Percentiles rank a stretch among this genome's conserved stretches.
Evolutionary conservation across 2,797 vertebrate genomes (phyloP).

Genomic region (Poliocrania exsul): DNA sequence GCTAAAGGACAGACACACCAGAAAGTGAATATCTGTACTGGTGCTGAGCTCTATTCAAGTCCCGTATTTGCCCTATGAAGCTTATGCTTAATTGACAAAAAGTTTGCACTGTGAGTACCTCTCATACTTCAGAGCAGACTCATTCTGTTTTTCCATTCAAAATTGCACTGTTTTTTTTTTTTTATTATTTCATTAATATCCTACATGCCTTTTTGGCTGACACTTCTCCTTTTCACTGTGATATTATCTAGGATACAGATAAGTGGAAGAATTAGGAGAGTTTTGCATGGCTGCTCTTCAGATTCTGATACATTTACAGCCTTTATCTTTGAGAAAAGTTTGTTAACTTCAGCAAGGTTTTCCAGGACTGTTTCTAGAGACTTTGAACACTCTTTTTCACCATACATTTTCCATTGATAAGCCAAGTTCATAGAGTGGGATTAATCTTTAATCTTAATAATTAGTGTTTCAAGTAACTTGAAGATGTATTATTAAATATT

Average conservation of each 20-base stretch:
- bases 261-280: not conserved
- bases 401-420: not conserved
- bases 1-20: not conserved
- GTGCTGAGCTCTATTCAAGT: not conserved
- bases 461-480: not conserved
- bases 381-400: not conserved
- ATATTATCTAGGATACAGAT: not conserved
- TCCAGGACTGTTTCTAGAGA: not conserved
- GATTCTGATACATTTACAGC: not conserved
- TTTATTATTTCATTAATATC: not conserved
- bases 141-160: not conserved
- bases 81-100: not conserved
- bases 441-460: slow-evolving; percentile 7
- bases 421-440: not conserved
- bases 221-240: not conserved
- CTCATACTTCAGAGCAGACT: not conserved
- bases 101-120: not conserved
- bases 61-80: not conserved
- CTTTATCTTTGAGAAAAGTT: not conserved
- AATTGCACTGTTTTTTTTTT: not conserved
- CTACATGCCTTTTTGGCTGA: not conserved
- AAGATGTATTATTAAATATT: not conserved
- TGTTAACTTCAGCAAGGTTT: not conserved
- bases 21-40: not conserved
- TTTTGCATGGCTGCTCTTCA: not conserved